phyloP scores from a whole-genome alignment of 2,797 vertebrate genomes.

The Platalea minor region DNA sequence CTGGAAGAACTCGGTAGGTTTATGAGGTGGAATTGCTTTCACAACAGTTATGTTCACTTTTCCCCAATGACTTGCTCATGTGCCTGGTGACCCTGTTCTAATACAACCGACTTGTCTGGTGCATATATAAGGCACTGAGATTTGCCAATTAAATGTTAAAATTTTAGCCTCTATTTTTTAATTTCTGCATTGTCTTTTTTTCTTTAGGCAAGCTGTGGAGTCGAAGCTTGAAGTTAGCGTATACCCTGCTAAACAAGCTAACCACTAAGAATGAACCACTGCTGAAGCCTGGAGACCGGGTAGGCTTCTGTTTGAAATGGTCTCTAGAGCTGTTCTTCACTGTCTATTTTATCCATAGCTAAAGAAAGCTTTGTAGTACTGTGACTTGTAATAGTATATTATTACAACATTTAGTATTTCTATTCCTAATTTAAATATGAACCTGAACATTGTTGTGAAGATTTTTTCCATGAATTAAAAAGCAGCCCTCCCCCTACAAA shows the following conservation, averaged over 20 bases:
- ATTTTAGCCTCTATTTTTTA: not conserved
- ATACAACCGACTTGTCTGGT: not conserved
- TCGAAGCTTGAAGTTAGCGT: conserved; percentile 93
- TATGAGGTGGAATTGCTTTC: not conserved
- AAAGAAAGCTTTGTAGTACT: not conserved
- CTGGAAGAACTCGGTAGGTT: not conserved
- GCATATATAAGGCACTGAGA: not conserved
- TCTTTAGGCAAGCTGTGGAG: conserved; percentile 93
- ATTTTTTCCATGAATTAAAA: not conserved
- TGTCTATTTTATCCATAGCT: not conserved
- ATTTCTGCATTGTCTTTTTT: not conserved
- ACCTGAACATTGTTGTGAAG: not conserved
- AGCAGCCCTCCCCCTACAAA: not conserved
- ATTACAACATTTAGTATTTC: not conserved
- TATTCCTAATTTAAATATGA: not conserved
- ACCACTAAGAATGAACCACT: conserved; percentile 90
- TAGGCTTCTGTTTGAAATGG: conserved; percentile 68
- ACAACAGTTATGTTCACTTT: not conserved
- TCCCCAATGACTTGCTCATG: not conserved
- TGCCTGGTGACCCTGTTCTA: not conserved
- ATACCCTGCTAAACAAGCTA: conserved; percentile 93
- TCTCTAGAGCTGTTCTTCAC: not conserved
- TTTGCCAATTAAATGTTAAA: not conserved
- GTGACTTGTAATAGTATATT: not conserved
- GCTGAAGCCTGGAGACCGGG: conserved; percentile 91